phyloP scores from a whole-genome alignment of 2,888 invertebrate species.

The Cyaniris semiargus region DNA sequence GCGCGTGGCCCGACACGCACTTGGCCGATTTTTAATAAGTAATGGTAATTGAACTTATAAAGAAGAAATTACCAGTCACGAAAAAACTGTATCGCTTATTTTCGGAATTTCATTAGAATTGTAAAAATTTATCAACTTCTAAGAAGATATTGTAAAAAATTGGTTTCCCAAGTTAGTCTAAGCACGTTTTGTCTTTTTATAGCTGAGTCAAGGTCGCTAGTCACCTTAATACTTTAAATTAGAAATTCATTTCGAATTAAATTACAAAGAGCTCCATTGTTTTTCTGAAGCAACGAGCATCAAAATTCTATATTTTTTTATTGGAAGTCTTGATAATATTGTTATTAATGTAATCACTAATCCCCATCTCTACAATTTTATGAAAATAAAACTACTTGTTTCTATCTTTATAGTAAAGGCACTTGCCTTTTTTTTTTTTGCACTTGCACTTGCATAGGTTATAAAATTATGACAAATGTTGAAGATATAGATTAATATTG shows the following conservation, averaged over 20 bases:
- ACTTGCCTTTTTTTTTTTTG: too few relatives aligned
- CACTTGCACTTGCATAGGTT: too few relatives aligned
- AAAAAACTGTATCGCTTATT: not conserved
- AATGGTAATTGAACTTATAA: too few relatives aligned
- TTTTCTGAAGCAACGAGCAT: not conserved
- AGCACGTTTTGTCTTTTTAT: slow-evolving; percentile 10
- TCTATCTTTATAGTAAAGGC: too few relatives aligned
- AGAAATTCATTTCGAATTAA: not conserved
- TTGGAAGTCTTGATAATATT: too few relatives aligned
- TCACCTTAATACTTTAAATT: not conserved
- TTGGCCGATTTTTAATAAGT: too few relatives aligned
- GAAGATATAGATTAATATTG: not conserved
- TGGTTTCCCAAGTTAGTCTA: not conserved
- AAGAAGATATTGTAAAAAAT: not conserved
- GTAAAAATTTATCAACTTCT: not conserved
- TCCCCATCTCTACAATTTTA: too few relatives aligned
- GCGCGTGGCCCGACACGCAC: too few relatives aligned
- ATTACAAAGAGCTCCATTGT: not conserved
- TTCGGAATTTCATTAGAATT: not conserved
- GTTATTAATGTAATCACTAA: too few relatives aligned
- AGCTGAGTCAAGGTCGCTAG: not conserved
- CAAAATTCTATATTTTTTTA: not conserved
- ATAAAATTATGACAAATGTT: too few relatives aligned
- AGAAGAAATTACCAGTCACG: not conserved
- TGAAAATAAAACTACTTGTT: too few relatives aligned